Evolutionary conservation across 2,888 invertebrate species (phyloP).

Genomic region (Macrosiphum euphorbiae): DNA sequence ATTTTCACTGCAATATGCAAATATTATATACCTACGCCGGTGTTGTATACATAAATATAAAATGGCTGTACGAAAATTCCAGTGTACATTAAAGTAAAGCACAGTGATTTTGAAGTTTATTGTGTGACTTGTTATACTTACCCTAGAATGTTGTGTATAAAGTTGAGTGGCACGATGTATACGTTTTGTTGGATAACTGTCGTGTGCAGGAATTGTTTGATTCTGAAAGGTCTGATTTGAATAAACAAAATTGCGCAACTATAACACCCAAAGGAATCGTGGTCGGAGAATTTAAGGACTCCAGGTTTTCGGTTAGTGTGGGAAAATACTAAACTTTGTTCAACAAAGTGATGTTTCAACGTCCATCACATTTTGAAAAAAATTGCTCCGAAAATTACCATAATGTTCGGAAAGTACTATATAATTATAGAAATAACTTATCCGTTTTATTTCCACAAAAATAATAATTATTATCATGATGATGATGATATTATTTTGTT

Average conservation of each 20-base stretch:
- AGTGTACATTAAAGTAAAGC: background rate
- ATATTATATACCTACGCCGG: background rate
- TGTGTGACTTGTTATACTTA: background rate
- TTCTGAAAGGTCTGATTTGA: conserved; percentile 40
- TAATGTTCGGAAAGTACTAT: background rate
- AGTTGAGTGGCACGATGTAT: background rate
- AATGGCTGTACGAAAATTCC: background rate
- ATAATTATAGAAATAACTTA: background rate
- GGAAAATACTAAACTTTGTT: conserved; percentile 10
- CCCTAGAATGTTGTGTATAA: background rate
- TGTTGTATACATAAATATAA: background rate
- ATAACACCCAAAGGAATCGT: conserved; percentile 22
- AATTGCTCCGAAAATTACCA: background rate
- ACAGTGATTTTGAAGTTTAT: conserved; percentile 5
- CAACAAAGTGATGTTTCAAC: background rate
- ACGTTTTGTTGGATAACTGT: conserved; percentile 17
- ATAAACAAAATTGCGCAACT: conserved; percentile 22
- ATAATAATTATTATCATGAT: too few relatives aligned
- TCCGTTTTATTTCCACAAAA: background rate
- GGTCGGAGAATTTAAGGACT: background rate
- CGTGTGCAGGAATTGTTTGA: conserved; percentile 20
- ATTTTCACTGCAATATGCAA: background rate
- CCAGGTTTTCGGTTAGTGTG: background rate
- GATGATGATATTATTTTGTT: too few relatives aligned
- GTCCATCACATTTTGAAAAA: background rate